Evolutionary conservation across 2,888 invertebrate genomes (phyloP).

Genomic region (Anaspis maculata): DNA sequence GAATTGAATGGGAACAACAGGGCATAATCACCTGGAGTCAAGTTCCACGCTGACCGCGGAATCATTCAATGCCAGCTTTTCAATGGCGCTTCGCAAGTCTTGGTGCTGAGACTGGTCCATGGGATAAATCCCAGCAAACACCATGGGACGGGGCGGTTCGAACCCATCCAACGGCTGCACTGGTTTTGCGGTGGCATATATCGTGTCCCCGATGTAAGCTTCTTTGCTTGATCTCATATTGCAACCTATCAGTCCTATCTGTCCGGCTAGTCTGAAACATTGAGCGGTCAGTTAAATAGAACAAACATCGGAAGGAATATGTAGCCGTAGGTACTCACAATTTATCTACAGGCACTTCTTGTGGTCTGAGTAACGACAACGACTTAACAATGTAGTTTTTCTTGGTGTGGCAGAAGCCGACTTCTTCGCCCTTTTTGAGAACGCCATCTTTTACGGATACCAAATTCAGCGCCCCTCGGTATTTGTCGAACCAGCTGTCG

Average conservation of each 20-base stretch:
- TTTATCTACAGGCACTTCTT: constrained; percentile 54
- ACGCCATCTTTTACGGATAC: constrained; percentile 72
- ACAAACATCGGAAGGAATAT: too few species aligned
- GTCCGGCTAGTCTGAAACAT: constrained; percentile 63
- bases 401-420: constrained; percentile 61
- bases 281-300: neutral
- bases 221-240: constrained; percentile 69
- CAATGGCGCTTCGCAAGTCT: constrained; percentile 70
- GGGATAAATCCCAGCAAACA: constrained; percentile 86
- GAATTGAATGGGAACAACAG: too few species aligned
- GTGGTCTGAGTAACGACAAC: constrained; percentile 72
- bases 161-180: constrained; percentile 59
- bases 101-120: constrained; percentile 79
- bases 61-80: constrained; percentile 89
- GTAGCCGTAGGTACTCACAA: constrained; percentile 53
- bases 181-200: constrained; percentile 47
- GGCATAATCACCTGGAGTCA: constrained; percentile 86
- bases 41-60: constrained; percentile 75
- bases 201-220: constrained; percentile 70
- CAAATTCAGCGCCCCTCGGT: constrained; percentile 71
- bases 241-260: constrained; percentile 84
- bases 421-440: constrained; percentile 63
- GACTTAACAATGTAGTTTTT: constrained; percentile 73
- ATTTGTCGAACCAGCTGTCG: constrained; percentile 91
- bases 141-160: constrained; percentile 66